A percentile compares a stretch with the other conserved stretches of the same genome.
Evolutionary conservation across 2,888 invertebrate species (phyloP).

Genomic region (Elmis aenea): DNA sequence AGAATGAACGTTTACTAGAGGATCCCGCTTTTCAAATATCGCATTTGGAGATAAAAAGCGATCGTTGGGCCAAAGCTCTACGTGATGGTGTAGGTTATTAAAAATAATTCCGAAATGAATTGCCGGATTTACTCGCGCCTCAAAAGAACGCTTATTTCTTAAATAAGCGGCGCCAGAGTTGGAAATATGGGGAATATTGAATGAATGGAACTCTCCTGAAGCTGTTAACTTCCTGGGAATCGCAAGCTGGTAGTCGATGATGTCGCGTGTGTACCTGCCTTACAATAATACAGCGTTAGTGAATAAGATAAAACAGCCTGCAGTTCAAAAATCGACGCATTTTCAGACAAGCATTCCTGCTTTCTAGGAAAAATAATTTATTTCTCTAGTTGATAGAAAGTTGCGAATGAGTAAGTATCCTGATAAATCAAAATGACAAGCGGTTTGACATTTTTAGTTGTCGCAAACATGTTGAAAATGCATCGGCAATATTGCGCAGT

Average conservation of each 20-base stretch:
- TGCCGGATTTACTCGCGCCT: conserved; percentile 24
- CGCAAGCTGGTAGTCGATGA: conserved; percentile 46
- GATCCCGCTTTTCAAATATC: conserved; percentile 36
- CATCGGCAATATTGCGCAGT: no score
- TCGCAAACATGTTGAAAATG: conserved; percentile 15
- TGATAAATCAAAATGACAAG: conserved; percentile 25
- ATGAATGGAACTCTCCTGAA: conserved; percentile 47
- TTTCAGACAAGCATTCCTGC: no score
- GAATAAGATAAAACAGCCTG: no score
- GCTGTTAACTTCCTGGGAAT: conserved; percentile 47
- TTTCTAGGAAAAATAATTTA: no score
- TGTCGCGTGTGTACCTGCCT: conserved; percentile 49
- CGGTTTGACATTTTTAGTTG: conserved; percentile 18
- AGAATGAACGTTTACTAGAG: conserved; percentile 31
- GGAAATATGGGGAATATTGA: conserved; percentile 47
- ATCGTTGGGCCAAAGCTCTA: conserved; percentile 51
- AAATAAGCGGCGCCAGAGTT: conserved; percentile 29
- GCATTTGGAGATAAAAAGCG: conserved; percentile 48
- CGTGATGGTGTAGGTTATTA: conserved; percentile 34
- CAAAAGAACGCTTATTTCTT: conserved; percentile 24
- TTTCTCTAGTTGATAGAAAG: no score
- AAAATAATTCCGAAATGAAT: conserved; percentile 37
- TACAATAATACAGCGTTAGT: conserved; percentile 26
- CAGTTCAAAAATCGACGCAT: no score
- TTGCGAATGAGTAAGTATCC: no score